These are phyloP conservation scores for Cephalopterus ornatus DNA, from an alignment of 2,113 vertebrate genomes.

Conservation along the genomic window DNA sequence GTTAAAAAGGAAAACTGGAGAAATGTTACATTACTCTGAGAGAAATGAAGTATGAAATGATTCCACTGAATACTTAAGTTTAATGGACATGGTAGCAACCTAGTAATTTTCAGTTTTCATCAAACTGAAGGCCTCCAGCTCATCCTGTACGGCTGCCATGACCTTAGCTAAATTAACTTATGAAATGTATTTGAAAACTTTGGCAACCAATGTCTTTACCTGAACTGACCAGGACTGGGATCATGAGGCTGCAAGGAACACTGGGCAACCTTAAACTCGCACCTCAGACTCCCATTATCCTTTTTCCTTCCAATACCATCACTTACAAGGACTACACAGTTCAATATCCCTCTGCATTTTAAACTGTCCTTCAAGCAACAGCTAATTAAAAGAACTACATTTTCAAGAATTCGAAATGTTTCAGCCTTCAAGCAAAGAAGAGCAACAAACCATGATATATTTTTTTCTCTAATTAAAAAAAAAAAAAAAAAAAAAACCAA, in stretches of 20 bases:
- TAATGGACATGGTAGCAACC: neutral
- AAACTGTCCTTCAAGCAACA: neutral
- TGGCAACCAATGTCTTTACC: neutral
- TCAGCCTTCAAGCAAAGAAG: neutral
- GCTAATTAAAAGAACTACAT: neutral
- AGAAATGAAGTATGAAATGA: neutral
- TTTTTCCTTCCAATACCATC: neutral
- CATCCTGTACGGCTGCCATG: neutral
- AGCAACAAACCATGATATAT: neutral
- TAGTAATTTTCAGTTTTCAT: neutral
- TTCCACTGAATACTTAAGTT: neutral
- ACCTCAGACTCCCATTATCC: neutral
- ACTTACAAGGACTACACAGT: neutral
- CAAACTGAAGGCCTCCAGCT: neutral
- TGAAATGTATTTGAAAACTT: neutral
- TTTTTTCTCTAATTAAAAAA: neutral
- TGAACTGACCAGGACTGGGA: neutral
- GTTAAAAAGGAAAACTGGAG: neutral
- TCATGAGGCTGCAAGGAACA: neutral
- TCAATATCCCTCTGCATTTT: neutral
- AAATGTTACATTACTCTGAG: neutral
- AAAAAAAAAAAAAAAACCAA: neutral
- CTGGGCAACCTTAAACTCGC: neutral
- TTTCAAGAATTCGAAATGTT: neutral
- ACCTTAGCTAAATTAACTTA: neutral